A percentile compares a stretch with the other conserved stretches of the same genome.
These are phyloP conservation scores for Ptilonorhynchus violaceus DNA, from an alignment of 2,113 vertebrate species.

Conservation along the genomic window DNA sequence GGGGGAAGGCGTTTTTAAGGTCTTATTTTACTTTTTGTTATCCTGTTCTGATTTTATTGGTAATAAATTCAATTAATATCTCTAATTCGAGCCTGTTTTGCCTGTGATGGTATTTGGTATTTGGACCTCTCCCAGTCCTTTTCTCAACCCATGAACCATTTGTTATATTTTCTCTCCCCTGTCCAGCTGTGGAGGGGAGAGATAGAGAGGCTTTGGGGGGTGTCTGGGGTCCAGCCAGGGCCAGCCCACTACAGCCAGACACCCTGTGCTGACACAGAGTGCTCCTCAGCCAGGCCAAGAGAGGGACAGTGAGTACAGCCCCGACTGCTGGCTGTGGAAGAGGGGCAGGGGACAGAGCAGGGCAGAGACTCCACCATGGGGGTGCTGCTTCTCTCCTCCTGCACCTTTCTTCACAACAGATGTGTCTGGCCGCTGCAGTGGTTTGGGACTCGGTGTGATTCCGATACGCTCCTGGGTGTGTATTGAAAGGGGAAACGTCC, in stretches of 20 bases:
- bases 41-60: background rate
- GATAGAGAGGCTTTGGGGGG: background rate
- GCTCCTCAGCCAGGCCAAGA: background rate
- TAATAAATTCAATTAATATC: background rate
- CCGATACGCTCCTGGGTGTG: background rate
- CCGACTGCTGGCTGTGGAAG: fast-evolving
- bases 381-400: background rate
- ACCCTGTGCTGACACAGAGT: background rate
- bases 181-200: background rate
- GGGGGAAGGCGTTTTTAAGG: background rate
- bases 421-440: background rate
- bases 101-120: background rate
- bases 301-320: background rate
- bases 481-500: background rate
- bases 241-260: background rate
- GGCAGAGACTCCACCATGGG: background rate
- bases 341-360: background rate
- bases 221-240: background rate
- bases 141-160: background rate
- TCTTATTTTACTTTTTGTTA: background rate
- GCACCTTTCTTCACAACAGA: background rate
- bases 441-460: fast-evolving
- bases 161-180: background rate
- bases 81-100: background rate
- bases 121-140: background rate